Conservation (phyloP, 1,140 invertebrate genomes). For the Scaptomyza hsui region DNA sequence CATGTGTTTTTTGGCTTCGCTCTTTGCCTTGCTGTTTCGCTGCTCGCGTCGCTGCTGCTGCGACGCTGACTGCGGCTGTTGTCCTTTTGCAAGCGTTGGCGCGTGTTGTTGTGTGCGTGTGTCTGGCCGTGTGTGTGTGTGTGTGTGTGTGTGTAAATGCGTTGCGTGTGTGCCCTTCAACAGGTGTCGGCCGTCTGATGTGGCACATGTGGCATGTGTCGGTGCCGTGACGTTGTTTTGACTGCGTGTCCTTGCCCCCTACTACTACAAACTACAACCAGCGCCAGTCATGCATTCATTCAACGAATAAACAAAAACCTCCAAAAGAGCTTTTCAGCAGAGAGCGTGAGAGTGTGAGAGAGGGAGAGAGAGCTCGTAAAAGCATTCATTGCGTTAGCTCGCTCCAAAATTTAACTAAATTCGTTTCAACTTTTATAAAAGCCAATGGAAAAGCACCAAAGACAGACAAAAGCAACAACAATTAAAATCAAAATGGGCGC, state of each 20-base stretch:
- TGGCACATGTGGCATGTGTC: conserved; percentile 51
- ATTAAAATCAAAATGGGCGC: conserved; percentile 78
- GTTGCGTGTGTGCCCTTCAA: conserved; percentile 58
- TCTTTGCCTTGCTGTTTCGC: conserved; percentile 15
- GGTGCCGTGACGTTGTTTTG: conserved; percentile 55
- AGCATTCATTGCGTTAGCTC: conserved; percentile 42
- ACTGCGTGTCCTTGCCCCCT: conserved; percentile 51
- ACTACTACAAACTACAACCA: neutral
- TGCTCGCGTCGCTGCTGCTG: conserved; percentile 20
- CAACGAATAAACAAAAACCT: conserved; percentile 8
- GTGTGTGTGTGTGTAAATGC: conserved; percentile 20
- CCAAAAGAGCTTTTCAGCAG: conserved; percentile 24
- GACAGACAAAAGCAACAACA: conserved; percentile 53
- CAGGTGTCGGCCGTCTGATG: conserved; percentile 66
- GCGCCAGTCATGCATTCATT: conserved; percentile 48
- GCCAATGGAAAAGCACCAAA: conserved; percentile 72
- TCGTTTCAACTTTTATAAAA: conserved; percentile 61
- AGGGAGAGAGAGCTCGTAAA: conserved; percentile 10
- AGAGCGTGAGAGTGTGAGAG: neutral
- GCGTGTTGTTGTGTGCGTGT: conserved; percentile 59
- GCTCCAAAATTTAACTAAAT: conserved; percentile 40
- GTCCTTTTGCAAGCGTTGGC: conserved; percentile 60
- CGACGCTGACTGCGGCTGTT: conserved; percentile 49
- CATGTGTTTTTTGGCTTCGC: conserved; percentile 40
- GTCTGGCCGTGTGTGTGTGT: conserved; percentile 23